phyloP scores from a whole-genome alignment of 2,797 vertebrate genomes.

The Bradypodion pumilum region DNA sequence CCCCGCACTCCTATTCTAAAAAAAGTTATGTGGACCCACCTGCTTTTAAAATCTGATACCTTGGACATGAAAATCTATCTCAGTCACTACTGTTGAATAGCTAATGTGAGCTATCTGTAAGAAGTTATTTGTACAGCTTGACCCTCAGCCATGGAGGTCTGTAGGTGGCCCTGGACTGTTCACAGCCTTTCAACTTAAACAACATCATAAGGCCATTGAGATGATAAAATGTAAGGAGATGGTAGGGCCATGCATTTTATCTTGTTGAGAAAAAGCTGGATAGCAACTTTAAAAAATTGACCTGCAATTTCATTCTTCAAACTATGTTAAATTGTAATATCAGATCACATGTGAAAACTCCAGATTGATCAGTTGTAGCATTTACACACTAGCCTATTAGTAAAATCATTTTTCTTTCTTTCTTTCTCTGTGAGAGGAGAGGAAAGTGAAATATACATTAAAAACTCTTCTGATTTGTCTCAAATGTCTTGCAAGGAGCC shows the following conservation, averaged over 20 bases:
- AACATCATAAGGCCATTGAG: background rate
- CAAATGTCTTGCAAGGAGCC: background rate
- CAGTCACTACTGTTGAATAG: too few relatives aligned
- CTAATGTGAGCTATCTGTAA: too few relatives aligned
- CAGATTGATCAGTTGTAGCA: background rate
- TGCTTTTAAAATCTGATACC: too few relatives aligned
- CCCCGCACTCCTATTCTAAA: too few relatives aligned
- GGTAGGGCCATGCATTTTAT: background rate
- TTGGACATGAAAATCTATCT: too few relatives aligned
- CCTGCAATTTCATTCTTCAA: background rate
- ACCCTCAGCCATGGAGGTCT: background rate
- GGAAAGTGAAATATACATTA: background rate
- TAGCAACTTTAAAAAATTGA: background rate
- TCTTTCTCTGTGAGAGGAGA: background rate
- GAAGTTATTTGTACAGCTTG: too few relatives aligned
- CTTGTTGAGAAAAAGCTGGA: background rate
- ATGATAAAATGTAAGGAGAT: background rate
- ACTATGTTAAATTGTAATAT: background rate
- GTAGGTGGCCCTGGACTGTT: background rate
- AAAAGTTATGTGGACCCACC: too few relatives aligned
- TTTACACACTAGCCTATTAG: background rate
- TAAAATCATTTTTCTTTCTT: background rate
- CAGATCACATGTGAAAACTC: background rate
- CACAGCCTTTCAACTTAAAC: background rate
- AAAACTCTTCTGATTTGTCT: background rate